These are phyloP conservation scores for Leptodactylus fuscus DNA, from an alignment of 2,113 vertebrate species.

Conservation along the genomic window DNA sequence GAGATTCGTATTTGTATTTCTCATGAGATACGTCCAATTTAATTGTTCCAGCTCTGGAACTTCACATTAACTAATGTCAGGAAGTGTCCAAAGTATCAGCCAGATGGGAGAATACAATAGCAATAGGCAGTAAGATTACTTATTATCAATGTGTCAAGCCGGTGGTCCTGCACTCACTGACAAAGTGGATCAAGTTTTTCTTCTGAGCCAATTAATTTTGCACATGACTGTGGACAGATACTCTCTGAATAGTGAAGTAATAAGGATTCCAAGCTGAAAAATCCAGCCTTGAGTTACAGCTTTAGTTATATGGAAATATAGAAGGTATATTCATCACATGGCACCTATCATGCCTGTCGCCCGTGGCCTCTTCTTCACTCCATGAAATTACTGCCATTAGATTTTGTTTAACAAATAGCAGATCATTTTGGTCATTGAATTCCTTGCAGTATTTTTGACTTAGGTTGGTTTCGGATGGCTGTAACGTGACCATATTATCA, in stretches of 20 bases:
- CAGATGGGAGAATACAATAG: background rate
- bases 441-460: background rate
- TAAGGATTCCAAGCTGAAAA: conserved; percentile 3
- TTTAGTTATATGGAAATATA: background rate
- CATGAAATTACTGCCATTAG: background rate
- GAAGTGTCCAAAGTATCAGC: background rate
- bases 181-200: conserved; percentile 11
- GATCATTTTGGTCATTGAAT: background rate
- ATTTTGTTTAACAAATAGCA: background rate
- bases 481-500: no score
- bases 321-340: background rate
- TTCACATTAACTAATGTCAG: no score
- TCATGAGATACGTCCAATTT: no score
- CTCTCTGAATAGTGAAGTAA: background rate
- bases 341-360: background rate
- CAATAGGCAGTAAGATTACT: background rate
- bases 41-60: no score
- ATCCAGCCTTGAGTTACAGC: background rate
- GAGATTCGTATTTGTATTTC: no score
- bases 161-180: background rate
- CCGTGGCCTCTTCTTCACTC: background rate
- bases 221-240: conserved; percentile 4
- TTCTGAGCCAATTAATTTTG: conserved; percentile 2
- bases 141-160: background rate
- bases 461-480: background rate